Base-by-base conservation (phyloP, 2,113 vertebrate species). In the Jacana jacana region DNA sequence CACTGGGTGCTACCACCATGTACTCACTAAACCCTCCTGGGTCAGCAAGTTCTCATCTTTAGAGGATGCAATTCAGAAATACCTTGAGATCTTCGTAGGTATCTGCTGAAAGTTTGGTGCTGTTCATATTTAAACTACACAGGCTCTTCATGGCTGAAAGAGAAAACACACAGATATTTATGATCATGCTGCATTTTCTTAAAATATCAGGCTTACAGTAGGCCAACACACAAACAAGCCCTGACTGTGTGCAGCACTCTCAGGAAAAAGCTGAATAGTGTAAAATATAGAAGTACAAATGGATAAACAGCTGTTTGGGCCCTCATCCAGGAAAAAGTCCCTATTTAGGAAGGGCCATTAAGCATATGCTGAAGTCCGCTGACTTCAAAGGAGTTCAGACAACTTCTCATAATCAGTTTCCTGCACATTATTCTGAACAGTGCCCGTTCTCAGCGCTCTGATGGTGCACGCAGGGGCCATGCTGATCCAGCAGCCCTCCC, bases 21-120 rank as follows among this genome's bases (percentile, higher is more conserved):
- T 16, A 16, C 20, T 69, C 48, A 49, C 73, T 71, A 68, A 30
- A 70, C 11, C 37, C 24, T n/a, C 48, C 11, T 7, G 27, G 27
- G 11, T 55, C 86, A 81, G 35, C 49, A 44, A 33, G 42, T 72
- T 52, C 55, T 69, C 33, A 68, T 80, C 20, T 92, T 64, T 70
- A 91, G 69, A 17, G 25, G 51, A 68, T 30, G 48, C 7, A 96
- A 84, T 46, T 97, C 33, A 90, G 58, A 93, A 80, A 73, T 98
- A 99, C 99, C 99, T 99, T 99, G 91, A 99, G 99, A 98, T 99
- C 99, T 96, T 99, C 99, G 0, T 99, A 99, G n/a, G 99, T 99
- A 97, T 99, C 99, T 4, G 99, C 99, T 16, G 99, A 99, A 94
- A 99, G 99, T 98, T 99, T 99, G 97, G 99, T 99, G 98, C 99